phyloP scores from a whole-genome alignment of 37 sponge, comb jelly and placozoan genomes.

The Eunapius fragilis region DNA sequence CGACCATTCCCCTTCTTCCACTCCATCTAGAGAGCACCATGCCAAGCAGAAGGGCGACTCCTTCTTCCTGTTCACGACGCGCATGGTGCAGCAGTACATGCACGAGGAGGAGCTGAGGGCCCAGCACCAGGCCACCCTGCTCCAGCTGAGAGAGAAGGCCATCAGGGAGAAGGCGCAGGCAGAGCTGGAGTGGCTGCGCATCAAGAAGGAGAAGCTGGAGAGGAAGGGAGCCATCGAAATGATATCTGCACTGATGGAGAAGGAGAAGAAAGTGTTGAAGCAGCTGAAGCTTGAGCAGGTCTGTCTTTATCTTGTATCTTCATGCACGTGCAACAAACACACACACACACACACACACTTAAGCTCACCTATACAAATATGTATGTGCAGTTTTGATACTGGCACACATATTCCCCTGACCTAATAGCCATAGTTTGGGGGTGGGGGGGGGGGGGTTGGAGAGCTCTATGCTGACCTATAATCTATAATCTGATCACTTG shows the following conservation, averaged over 20 bases:
- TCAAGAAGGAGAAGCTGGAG: conserved; percentile 54
- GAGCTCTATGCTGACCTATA: too few species aligned
- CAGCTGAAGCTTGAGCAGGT: conserved; percentile 74
- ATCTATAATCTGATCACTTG: too few species aligned
- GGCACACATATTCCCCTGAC: too few species aligned
- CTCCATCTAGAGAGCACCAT: conserved; percentile 5
- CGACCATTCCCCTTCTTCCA: not conserved
- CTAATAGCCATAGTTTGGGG: too few species aligned
- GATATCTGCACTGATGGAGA: conserved; percentile 80
- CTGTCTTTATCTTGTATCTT: not conserved
- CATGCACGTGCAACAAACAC: too few species aligned
- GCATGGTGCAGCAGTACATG: conserved; percentile 73
- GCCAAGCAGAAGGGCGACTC: conserved; percentile 23
- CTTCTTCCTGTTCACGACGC: conserved; percentile 61
- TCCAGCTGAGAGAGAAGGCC: conserved; percentile 85
- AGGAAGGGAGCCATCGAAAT: conserved; percentile 86
- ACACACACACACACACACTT: too few species aligned
- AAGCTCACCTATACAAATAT: too few species aligned
- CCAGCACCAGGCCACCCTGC: conserved; percentile 76
- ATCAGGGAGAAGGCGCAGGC: conserved; percentile 68
- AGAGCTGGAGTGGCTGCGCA: conserved; percentile 70
- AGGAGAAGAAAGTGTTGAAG: conserved; percentile 68
- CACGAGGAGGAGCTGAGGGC: conserved; percentile 81
- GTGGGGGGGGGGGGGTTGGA: too few species aligned
- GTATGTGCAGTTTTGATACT: too few species aligned